These are phyloP conservation scores for Hypsopygia costalis DNA, from an alignment of 2,888 invertebrate species.

Conservation along the genomic window DNA sequence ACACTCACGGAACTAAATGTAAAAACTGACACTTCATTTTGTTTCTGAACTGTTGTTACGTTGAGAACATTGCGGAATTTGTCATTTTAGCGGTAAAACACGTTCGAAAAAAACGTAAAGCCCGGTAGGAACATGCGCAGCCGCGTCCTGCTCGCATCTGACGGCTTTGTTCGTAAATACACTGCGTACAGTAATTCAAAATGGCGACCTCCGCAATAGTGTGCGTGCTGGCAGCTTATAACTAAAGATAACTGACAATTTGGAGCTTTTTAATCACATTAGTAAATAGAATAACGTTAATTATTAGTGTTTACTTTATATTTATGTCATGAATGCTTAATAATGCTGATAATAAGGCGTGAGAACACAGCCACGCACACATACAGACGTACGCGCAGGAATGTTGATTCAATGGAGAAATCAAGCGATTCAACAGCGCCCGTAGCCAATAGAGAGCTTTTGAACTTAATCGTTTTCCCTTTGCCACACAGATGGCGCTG, in stretches of 20 bases:
- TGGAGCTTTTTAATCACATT: conserved; percentile 23
- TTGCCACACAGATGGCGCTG: conserved; percentile 61
- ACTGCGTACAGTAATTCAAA: conserved; percentile 78
- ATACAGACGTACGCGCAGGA: conserved; percentile 70
- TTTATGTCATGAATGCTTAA: conserved; percentile 48
- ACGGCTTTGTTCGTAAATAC: conserved; percentile 80
- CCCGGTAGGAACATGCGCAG: conserved; percentile 74
- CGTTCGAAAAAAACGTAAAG: conserved; percentile 58
- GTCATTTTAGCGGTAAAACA: conserved; percentile 79
- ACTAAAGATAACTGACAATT: conserved; percentile 31
- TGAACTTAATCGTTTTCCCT: conserved; percentile 42
- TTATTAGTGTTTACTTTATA: conserved; percentile 24
- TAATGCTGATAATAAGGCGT: conserved; percentile 40
- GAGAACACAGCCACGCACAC: conserved; percentile 69
- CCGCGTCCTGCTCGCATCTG: conserved; percentile 80
- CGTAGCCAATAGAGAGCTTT: conserved; percentile 67
- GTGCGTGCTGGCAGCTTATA: conserved; percentile 67
- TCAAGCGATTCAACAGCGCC: conserved; percentile 68
- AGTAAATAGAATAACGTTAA: conserved; percentile 20
- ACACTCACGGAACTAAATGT: conserved; percentile 79
- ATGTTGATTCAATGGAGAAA: conserved; percentile 80
- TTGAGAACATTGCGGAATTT: conserved; percentile 56
- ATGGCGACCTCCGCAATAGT: conserved; percentile 66
- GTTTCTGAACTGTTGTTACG: conserved; percentile 72
- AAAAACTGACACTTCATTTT: conserved; percentile 79